Base-by-base conservation (phyloP, 2,113 vertebrate genomes). In the Anser cygnoides region DNA sequence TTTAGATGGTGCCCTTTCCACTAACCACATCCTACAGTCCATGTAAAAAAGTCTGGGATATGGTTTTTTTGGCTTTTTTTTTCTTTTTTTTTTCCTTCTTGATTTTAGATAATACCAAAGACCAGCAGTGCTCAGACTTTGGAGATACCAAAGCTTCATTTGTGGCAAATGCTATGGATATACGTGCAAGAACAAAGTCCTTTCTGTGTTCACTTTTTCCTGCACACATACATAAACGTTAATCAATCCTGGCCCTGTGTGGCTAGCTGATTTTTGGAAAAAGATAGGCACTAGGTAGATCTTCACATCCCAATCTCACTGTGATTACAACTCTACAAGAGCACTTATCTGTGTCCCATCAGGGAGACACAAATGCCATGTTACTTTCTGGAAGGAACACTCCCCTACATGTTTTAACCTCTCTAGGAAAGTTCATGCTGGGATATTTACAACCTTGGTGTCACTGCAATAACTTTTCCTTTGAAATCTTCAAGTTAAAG, bases 401-500 rank as follows among this genome's bases (percentile, higher is more conserved):
- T 59, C 35, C 71, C 33, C 1, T 75, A 9, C 11, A 26, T 46
- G 44, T 50, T 79, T 4, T 66, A 84, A 86, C 28, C 33, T 37
- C 54, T 79, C 35, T 66, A 78, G 83, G 54, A 83, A 95, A 92
- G 88, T 50, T 89, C 76, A 85, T 37, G 46, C 29, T 81, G 43
- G 31, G 41, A 41, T 93, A 65, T 63, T 91, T 70, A 87, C 66
- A 90, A 28, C 26, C 61, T 74, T 92, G 49, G 84, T 13, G 14
- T 82, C 80, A 82, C 65, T 54, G 77, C 39, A 63, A 33, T 84
- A 91, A 82, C 65, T 68, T 92, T 63, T 77, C 46, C 71, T 91
- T 76, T 93, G 54, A 83, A 93, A 89, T 46, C 71, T 72, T 95
- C 49, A 78, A 84, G 72, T 92, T 70, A 44, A 75, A 90, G 54